phyloP scores from a whole-genome alignment of 2,888 invertebrate genomes.

The Zonitis immaculata region DNA sequence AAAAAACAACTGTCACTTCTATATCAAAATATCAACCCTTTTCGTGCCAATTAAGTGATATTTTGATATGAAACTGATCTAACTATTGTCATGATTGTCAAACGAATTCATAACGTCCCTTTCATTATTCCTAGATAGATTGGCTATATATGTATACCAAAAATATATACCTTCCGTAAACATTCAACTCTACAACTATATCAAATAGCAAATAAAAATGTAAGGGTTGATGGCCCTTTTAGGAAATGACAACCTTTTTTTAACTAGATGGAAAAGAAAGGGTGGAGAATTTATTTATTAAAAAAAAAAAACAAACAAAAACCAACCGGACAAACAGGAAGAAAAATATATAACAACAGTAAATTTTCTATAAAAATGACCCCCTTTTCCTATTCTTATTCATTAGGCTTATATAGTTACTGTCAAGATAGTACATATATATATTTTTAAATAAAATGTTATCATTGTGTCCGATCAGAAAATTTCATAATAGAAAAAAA shows the following conservation, averaged over 20 bases:
- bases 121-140: neutral
- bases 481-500: constrained; percentile 8
- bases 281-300: neutral
- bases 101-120: constrained; percentile 4
- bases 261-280: neutral
- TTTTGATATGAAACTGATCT: constrained; percentile 1
- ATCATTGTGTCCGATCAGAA: constrained; percentile 14
- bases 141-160: neutral
- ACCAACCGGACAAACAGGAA: constrained; percentile 1
- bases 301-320: neutral
- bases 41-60: constrained; percentile 2
- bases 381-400: neutral
- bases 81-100: constrained; percentile 3
- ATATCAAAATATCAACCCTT: no score
- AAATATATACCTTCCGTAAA: neutral
- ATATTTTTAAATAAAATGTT: no score
- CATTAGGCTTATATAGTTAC: neutral
- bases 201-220: neutral
- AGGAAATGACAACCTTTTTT: neutral
- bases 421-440: neutral
- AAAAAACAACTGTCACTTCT: neutral
- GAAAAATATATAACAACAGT: neutral
- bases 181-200: neutral
- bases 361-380: neutral
- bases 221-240: neutral